A percentile compares a stretch with the other conserved stretches of the same genome.
Evolutionary conservation across 2,113 vertebrate species (phyloP).

Genomic region (Brienomyrus longianalis): DNA sequence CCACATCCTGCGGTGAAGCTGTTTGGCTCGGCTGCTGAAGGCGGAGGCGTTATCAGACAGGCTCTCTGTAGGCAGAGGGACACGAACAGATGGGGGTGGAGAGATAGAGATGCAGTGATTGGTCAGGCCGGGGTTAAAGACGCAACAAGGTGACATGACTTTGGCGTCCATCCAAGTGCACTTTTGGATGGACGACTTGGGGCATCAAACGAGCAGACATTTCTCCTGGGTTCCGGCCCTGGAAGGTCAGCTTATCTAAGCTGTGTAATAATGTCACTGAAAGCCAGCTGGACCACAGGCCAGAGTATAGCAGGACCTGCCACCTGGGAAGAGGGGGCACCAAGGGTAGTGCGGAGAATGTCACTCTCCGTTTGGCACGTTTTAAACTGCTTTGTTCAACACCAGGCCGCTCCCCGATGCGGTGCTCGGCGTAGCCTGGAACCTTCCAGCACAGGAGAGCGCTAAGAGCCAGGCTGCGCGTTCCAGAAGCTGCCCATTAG

Average conservation of each 20-base stretch:
- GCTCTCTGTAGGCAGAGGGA: conserved; percentile 68
- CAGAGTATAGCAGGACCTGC: background rate
- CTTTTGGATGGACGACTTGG: background rate
- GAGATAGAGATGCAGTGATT: background rate
- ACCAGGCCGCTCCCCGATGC: background rate
- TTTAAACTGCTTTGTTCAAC: background rate
- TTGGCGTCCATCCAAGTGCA: background rate
- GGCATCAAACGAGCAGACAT: background rate
- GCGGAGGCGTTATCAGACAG: conserved; percentile 94
- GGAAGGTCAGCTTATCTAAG: background rate
- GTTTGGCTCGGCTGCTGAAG: conserved; percentile 96
- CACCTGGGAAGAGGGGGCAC: background rate
- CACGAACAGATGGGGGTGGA: conserved; percentile 25
- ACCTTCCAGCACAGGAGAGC: background rate
- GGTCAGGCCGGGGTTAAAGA: background rate
- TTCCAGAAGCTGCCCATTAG: background rate
- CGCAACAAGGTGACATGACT: background rate
- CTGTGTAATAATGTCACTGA: background rate
- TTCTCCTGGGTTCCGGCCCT: background rate
- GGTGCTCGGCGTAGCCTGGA: background rate
- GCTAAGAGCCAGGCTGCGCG: background rate
- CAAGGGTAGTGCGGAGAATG: background rate
- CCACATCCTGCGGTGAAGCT: conserved; percentile 94
- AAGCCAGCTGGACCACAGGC: background rate
- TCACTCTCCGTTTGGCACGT: background rate